A percentile compares a stretch with the other conserved stretches of the same genome.
Evolutionary conservation across 2,113 vertebrate species (phyloP).

Genomic region (Scatophagus argus): DNA sequence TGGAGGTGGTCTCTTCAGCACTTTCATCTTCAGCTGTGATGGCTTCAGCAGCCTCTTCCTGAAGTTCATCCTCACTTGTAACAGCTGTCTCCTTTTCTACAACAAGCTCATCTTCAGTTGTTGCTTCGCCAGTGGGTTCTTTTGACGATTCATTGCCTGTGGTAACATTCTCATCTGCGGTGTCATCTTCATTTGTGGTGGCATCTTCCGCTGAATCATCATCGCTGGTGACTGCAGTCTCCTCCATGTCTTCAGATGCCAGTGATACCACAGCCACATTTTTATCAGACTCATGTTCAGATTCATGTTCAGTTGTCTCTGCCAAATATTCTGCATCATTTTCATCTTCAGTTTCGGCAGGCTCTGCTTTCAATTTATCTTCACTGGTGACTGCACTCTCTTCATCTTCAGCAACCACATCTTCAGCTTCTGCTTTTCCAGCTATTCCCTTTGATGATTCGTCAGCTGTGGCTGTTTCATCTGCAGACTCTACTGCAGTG

Average conservation of each 20-base stretch:
- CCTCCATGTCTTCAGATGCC: neutral
- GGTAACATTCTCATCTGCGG: slow-evolving; percentile 11
- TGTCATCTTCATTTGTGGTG: slow-evolving; percentile 40
- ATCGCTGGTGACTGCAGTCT: neutral
- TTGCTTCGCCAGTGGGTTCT: slow-evolving; percentile 22
- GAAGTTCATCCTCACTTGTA: neutral
- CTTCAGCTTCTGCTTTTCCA: neutral
- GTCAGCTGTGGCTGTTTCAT: no score
- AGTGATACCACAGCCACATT: slow-evolving; percentile 19
- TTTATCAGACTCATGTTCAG: slow-evolving; percentile 8
- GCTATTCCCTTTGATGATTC: neutral
- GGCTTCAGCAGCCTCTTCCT: neutral
- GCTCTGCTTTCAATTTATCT: neutral
- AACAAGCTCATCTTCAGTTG: slow-evolving; percentile 10
- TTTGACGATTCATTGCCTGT: neutral
- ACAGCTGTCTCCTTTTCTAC: neutral
- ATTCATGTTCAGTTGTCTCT: neutral
- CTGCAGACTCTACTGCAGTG: no score
- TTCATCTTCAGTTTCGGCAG: slow-evolving; percentile 2
- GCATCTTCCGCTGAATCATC: slow-evolving; percentile 16
- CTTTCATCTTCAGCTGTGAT: slow-evolving; percentile 4
- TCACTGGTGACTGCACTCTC: neutral
- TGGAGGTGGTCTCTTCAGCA: neutral
- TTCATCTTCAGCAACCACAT: neutral
- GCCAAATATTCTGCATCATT: neutral